Evolutionary conservation across 2,888 invertebrate species (phyloP), one percentile per base, ranked within the genome.

Genomic region (Brachycybe producta): DNA sequence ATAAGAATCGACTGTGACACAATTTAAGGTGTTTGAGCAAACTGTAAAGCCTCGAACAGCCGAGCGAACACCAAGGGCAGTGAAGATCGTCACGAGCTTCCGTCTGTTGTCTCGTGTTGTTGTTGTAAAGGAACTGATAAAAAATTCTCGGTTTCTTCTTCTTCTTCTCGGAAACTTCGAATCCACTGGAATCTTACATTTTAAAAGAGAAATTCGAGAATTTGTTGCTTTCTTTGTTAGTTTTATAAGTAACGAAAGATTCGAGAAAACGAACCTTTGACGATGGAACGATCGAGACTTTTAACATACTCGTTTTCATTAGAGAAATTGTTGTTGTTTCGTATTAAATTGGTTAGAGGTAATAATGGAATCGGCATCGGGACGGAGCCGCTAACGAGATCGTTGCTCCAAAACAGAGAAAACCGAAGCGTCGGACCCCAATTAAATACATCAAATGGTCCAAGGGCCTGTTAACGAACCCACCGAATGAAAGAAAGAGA

Each of bases 71-170:
- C 94, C 94, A 95, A 1, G 95, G 94, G 65, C 95, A 95, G 64
- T 84, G 83, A 45, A 91, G 74, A 70, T 92, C 90, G 62, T 87
- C 85, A 55, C 88, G 83, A 8, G 90, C 87, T 69, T 92, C 92
- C 0, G 92, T 94, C 70, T 92, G 92, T 64, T 94, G 94, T 40
- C 91, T 75, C 38, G 86, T 87, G 65, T 88, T 91, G 68, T 90
- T 91, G 68, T 90, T 91, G 66, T 91, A 92, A 58, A 91, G 76
- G 71, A 95, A 95, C 70, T 94, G 92, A 70, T 94, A 95, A 56
- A 90, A 84, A 56, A 94, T 85, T 69, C 86, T 83, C 57, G 82
- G 52, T 19, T 46, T 51, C 23, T 53, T 55, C n/a, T 34, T n/a
- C 28, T 52, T 42, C 43, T 47, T 48, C 30, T 54, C 54, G 30